Conservation (phyloP, 2,888 invertebrate genomes). For the Dyspetes luteomarginatus region DNA sequence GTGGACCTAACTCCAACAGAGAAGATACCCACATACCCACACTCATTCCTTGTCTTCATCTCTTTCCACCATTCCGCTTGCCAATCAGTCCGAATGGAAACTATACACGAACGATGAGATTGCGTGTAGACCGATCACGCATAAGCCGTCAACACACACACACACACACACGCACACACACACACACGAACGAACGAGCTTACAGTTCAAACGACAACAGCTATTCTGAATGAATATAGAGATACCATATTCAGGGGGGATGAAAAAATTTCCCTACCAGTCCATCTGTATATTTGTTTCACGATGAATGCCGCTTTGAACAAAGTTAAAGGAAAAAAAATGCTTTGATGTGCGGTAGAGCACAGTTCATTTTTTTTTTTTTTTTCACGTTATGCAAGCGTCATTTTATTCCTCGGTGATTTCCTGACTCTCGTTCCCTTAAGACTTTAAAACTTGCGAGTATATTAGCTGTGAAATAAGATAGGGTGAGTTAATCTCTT, state of each 20-base stretch:
- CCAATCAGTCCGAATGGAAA: constrained; percentile 66
- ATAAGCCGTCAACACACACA: constrained; percentile 37
- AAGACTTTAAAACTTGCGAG: too few relatives aligned
- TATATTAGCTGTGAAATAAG: neutral
- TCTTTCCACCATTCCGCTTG: constrained; percentile 23
- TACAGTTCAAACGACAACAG: constrained; percentile 14
- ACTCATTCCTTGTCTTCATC: constrained; percentile 13
- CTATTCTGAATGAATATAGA: neutral
- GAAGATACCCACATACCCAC: constrained; percentile 66
- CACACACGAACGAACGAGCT: neutral
- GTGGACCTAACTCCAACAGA: constrained; percentile 72
- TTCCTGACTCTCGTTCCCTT: too few relatives aligned
- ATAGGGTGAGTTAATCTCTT: neutral
- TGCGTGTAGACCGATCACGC: constrained; percentile 43
- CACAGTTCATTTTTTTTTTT: too few relatives aligned
- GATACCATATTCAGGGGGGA: too few relatives aligned
- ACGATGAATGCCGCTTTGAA: too few relatives aligned
- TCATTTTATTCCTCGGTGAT: too few relatives aligned
- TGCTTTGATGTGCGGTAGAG: too few relatives aligned
- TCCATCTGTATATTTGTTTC: too few relatives aligned
- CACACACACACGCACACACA: neutral
- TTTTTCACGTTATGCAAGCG: too few relatives aligned
- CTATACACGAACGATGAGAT: constrained; percentile 32
- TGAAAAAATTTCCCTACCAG: too few relatives aligned
- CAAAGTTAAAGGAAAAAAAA: too few relatives aligned